A percentile compares a stretch with the other conserved stretches of the same genome.
These are phyloP conservation scores for Adelognathus sp. DNA, from an alignment of 2,888 invertebrate genomes.

Conservation along the genomic window DNA sequence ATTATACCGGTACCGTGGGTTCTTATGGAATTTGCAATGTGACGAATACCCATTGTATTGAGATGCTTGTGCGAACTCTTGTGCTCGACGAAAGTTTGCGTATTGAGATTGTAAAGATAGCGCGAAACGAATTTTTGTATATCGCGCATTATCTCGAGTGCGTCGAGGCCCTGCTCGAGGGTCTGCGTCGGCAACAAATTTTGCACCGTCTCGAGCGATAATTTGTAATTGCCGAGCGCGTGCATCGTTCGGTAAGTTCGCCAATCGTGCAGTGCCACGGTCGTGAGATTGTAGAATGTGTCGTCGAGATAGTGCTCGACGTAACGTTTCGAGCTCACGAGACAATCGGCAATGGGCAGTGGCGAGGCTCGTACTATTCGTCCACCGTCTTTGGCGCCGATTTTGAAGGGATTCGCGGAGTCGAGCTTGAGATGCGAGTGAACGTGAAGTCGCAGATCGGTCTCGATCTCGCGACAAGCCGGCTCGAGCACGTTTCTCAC, in stretches of 20 bases:
- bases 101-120: constrained; percentile 97
- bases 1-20: constrained; percentile 98
- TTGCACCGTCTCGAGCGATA: constrained; percentile 91
- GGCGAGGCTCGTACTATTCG: constrained; percentile 78
- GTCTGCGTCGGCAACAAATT: constrained; percentile 98
- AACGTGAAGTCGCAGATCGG: constrained; percentile 94
- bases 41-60: constrained; percentile 96
- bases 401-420: constrained; percentile 87
- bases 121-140: constrained; percentile 96
- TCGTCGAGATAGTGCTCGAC: constrained; percentile 96
- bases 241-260: constrained; percentile 98
- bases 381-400: constrained; percentile 85
- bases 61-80: constrained; percentile 95
- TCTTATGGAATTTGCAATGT: constrained; percentile 97
- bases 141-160: constrained; percentile 98
- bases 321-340: constrained; percentile 77
- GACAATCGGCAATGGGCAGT: constrained; percentile 66
- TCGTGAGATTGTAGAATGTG: constrained; percentile 98
- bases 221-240: constrained; percentile 93
- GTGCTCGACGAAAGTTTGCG: constrained; percentile 97
- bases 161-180: constrained; percentile 97
- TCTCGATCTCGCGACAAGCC: constrained; percentile 94
- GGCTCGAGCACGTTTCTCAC: constrained; percentile 86
- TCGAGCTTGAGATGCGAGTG: constrained; percentile 94
- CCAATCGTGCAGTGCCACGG: constrained; percentile 98